phyloP scores from a whole-genome alignment of 64 coral and sea anemone genomes.

The Exaiptasia diaphana region DNA sequence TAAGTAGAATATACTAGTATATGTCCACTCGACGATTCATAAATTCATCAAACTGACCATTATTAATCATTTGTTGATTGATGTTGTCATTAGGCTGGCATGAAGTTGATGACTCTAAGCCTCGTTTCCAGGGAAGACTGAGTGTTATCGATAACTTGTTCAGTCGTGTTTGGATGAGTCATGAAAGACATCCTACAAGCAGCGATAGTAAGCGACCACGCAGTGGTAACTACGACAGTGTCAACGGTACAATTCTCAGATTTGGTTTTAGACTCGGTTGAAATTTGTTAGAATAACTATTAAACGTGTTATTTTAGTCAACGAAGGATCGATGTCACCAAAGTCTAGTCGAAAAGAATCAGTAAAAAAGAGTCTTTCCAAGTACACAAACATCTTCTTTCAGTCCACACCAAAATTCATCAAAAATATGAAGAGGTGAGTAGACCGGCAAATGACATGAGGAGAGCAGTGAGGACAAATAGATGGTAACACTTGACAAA shows the following conservation, averaged over 20 bases:
- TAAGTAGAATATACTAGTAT: too few species aligned
- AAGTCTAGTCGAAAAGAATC: slow-evolving; percentile 62
- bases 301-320: neutral
- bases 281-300: neutral
- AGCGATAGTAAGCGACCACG: slow-evolving; percentile 37
- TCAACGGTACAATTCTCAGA: too few species aligned
- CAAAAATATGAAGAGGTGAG: slow-evolving; percentile 79
- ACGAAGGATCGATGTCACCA: slow-evolving; percentile 47
- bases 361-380: slow-evolving; percentile 84
- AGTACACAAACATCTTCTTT: slow-evolving; percentile 92
- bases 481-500: too few species aligned
- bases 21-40: too few species aligned
- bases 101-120: slow-evolving; percentile 86
- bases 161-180: slow-evolving; percentile 83
- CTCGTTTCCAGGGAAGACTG: slow-evolving; percentile 85
- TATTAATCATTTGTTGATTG: neutral
- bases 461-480: too few species aligned
- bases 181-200: slow-evolving; percentile 59
- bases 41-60: too few species aligned
- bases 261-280: too few species aligned
- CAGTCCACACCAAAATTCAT: slow-evolving; percentile 94
- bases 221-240: slow-evolving; percentile 50
- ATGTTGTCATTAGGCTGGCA: slow-evolving; percentile 64
- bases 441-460: too few species aligned
- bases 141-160: slow-evolving; percentile 80